Evolutionary conservation across 2,888 invertebrate species (phyloP).

Genomic region (Perithous albicinctus): DNA sequence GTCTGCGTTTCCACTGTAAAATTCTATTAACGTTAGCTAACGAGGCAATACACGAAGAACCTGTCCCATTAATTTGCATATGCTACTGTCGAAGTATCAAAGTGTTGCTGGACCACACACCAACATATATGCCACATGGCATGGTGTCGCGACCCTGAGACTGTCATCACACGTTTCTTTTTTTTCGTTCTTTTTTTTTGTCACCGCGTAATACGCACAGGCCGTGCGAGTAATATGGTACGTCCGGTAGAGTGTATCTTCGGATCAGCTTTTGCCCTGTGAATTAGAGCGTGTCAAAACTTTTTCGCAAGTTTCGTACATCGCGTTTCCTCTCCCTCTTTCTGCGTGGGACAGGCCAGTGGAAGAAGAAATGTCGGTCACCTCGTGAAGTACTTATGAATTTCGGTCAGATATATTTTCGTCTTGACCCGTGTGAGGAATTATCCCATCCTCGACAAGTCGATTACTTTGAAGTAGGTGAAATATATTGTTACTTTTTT

Average conservation of each 20-base stretch:
- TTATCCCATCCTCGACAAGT: background rate
- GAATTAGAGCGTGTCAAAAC: conserved; percentile 15
- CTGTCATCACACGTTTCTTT: background rate
- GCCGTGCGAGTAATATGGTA: background rate
- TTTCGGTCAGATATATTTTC: background rate
- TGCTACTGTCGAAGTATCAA: background rate
- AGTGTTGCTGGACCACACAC: background rate
- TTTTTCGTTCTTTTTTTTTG: background rate
- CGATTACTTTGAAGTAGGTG: background rate
- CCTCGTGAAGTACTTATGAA: background rate
- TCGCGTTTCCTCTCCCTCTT: background rate
- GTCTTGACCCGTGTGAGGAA: background rate
- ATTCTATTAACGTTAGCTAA: background rate
- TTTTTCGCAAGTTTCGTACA: conserved; percentile 13
- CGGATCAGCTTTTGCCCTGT: background rate
- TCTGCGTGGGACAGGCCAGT: background rate
- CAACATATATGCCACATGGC: conserved; percentile 11
- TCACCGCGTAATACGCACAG: background rate
- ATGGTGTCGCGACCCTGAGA: conserved; percentile 20
- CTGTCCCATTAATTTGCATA: background rate
- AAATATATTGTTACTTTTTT: no score
- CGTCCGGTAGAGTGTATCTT: background rate
- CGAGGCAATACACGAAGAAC: background rate
- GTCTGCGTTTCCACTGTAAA: background rate
- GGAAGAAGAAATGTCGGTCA: background rate